Conservation (phyloP, 92 coral and sea anemone species). For the Montipora capitata region DNA sequence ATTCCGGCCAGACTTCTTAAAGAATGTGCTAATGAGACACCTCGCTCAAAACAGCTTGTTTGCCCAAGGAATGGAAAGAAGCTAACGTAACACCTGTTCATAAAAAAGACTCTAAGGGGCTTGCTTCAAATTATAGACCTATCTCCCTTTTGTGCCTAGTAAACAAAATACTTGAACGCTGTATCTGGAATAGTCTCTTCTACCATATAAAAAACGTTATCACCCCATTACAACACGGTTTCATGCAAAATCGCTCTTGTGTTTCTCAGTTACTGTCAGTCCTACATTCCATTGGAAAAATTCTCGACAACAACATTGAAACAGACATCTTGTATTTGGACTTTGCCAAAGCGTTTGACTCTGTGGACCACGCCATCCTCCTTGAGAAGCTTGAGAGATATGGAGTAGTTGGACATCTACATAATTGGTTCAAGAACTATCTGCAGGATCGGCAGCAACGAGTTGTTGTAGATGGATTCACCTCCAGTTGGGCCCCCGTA, state of each 20-base stretch:
- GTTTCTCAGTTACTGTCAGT: slow-evolving; percentile 29
- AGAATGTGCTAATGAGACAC: slow-evolving; percentile 24
- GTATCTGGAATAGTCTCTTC: slow-evolving; percentile 10
- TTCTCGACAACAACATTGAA: neutral
- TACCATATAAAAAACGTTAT: slow-evolving; percentile 11
- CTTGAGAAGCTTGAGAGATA: no score
- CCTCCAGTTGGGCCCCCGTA: no score
- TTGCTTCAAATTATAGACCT: slow-evolving; percentile 41
- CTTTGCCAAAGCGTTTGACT: neutral
- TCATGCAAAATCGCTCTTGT: slow-evolving; percentile 48
- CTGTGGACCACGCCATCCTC: no score
- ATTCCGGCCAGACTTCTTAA: slow-evolving; percentile 54
- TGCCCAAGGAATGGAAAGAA: slow-evolving; percentile 48
- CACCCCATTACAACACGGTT: slow-evolving; percentile 36
- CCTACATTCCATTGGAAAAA: slow-evolving; percentile 23
- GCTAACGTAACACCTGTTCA: slow-evolving; percentile 53
- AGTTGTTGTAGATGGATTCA: slow-evolving; percentile 31
- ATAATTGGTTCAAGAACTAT: neutral
- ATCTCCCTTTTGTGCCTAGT: slow-evolving; percentile 42
- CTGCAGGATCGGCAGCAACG: slow-evolving; percentile 45
- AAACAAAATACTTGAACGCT: slow-evolving; percentile 53
- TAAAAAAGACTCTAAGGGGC: slow-evolving; percentile 36
- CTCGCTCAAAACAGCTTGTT: slow-evolving; percentile 19
- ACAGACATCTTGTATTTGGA: neutral
- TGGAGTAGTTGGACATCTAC: neutral